Conservation (phyloP, 2,113 vertebrate genomes). For the Sylvietta virens region DNA sequence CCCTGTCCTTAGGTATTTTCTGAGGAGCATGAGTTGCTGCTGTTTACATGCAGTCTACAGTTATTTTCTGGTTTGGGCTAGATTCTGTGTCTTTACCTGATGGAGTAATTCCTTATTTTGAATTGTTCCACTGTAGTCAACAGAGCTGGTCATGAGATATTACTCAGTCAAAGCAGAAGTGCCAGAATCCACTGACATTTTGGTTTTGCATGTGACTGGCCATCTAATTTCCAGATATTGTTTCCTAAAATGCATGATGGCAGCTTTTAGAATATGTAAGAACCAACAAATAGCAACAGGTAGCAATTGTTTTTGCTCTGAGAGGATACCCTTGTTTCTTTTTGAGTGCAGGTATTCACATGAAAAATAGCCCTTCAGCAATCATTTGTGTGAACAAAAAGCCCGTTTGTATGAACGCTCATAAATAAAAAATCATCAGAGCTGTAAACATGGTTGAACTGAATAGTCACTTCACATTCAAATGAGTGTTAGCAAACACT, state of each 20-base stretch:
- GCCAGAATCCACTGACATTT: neutral
- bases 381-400: slow-evolving; percentile 33
- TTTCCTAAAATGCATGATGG: neutral
- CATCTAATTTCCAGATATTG: neutral
- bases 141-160: neutral
- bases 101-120: neutral
- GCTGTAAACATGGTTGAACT: neutral
- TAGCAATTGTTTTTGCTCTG: neutral
- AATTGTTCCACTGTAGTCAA: neutral
- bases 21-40: neutral
- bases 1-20: neutral
- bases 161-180: neutral
- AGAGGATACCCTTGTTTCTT: slow-evolving; percentile 6
- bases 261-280: neutral
- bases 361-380: slow-evolving; percentile 36
- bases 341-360: slow-evolving; percentile 1
- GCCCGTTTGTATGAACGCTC: neutral
- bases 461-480: neutral
- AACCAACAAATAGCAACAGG: neutral
- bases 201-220: neutral
- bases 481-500: neutral
- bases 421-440: slow-evolving; percentile 17
- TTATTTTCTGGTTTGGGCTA: neutral
- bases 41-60: neutral
- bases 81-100: neutral